Conservation (phyloP, 1,140 invertebrate species). For the Diachasmimorpha longicaudata region DNA sequence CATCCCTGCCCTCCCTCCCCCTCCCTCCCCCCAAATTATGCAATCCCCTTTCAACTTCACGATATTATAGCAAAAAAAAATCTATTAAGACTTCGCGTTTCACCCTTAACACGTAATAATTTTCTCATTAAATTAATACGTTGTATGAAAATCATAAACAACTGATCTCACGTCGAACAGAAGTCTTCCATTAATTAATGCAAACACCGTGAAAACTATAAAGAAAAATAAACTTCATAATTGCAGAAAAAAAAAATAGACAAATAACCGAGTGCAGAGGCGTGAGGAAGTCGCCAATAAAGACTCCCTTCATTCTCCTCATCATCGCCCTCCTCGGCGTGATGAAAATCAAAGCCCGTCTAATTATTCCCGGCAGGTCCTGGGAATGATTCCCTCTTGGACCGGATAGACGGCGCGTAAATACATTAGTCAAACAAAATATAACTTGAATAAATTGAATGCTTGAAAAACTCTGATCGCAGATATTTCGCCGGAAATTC, state of each 20-base stretch:
- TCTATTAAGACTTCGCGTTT: too few relatives aligned
- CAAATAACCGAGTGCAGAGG: background rate
- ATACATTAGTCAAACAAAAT: slow-evolving; percentile 2
- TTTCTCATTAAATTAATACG: background rate
- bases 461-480: background rate
- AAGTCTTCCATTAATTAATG: background rate
- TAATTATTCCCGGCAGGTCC: slow-evolving; percentile 1
- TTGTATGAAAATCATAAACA: background rate
- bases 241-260: background rate
- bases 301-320: background rate
- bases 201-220: background rate
- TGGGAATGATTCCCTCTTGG: background rate
- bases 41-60: too few relatives aligned
- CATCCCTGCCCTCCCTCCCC: too few relatives aligned
- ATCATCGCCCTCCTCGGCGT: background rate
- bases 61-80: too few relatives aligned
- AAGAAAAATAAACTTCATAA: background rate
- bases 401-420: background rate
- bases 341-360: slow-evolving; percentile 2
- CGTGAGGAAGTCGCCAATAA: slow-evolving; percentile 8
- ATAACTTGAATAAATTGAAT: background rate
- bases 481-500: too few relatives aligned
- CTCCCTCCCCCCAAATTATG: too few relatives aligned
- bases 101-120: too few relatives aligned
- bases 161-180: background rate